Percentiles rank a stretch among this genome's conserved stretches.
Evolutionary conservation across 2,797 vertebrate genomes (phyloP).

Genomic region (Acridotheres tristis): DNA sequence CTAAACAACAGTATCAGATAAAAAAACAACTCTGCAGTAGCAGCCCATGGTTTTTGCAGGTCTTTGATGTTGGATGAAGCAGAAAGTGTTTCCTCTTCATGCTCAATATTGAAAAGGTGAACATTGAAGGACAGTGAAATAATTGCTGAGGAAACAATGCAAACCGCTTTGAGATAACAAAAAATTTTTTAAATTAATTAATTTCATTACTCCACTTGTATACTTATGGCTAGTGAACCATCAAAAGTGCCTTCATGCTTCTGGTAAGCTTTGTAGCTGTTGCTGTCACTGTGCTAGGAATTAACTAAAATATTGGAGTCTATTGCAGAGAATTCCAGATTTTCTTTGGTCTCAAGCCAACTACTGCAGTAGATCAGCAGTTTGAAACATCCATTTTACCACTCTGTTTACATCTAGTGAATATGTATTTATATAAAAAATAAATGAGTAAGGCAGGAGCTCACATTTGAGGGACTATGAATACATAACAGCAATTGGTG

Average conservation of each 20-base stretch:
- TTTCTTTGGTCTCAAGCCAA: not conserved
- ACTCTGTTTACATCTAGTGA: not conserved
- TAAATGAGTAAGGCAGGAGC: not conserved
- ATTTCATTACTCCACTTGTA: not conserved
- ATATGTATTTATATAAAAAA: not conserved
- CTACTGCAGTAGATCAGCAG: not conserved
- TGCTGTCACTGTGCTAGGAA: not conserved
- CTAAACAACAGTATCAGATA: not conserved
- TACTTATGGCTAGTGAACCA: not conserved
- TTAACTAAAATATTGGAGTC: not conserved
- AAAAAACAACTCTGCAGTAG: not conserved
- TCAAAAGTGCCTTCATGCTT: not conserved
- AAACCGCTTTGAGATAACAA: not conserved
- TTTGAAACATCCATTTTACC: not conserved
- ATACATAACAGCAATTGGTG: not conserved
- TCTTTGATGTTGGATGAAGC: not conserved
- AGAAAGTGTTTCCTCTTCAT: not conserved
- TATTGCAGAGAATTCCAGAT: not conserved
- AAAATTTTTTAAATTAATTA: not conserved
- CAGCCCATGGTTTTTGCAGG: not conserved
- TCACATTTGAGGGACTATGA: fast-evolving
- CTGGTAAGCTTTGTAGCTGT: not conserved
- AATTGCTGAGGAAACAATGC: not conserved
- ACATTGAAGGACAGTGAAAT: not conserved
- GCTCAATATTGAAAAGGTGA: not conserved